A percentile compares a stretch with the other conserved stretches of the same genome.
Evolutionary conservation across 2,888 invertebrate species (phyloP).

Genomic region (Phasia obesa): DNA sequence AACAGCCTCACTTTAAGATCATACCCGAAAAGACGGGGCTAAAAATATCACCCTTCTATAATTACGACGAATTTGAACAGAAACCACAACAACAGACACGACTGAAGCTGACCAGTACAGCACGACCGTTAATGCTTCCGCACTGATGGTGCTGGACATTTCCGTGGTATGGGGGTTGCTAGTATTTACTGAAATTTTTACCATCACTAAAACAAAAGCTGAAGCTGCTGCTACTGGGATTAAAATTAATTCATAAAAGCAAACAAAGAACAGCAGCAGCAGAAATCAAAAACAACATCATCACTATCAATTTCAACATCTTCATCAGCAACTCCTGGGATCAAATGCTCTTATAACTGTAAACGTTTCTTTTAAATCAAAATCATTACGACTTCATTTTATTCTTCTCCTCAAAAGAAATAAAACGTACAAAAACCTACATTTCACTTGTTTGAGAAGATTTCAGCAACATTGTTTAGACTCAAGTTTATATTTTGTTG

Average conservation of each 20-base stretch:
- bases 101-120: slow-evolving; percentile 82
- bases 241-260: background rate
- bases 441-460: background rate
- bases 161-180: slow-evolving; percentile 82
- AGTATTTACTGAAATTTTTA: slow-evolving; percentile 64
- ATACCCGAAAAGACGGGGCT: slow-evolving; percentile 84
- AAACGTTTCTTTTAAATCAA: slow-evolving; percentile 56
- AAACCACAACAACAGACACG: slow-evolving; percentile 76
- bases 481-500: too few species aligned
- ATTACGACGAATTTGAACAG: slow-evolving; percentile 78
- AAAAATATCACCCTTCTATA: slow-evolving; percentile 83
- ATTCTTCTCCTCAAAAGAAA: slow-evolving; percentile 19
- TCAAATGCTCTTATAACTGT: slow-evolving; percentile 38
- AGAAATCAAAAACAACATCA: slow-evolving; percentile 43
- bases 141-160: slow-evolving; percentile 83
- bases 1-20: slow-evolving; percentile 83
- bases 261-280: slow-evolving; percentile 3
- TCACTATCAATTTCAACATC: slow-evolving; percentile 39
- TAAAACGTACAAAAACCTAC: background rate
- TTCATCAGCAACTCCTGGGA: slow-evolving; percentile 62
- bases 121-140: slow-evolving; percentile 82
- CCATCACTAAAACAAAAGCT: slow-evolving; percentile 7
- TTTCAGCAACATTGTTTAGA: slow-evolving; percentile 14
- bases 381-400: slow-evolving; percentile 47
- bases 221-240: background rate